These are phyloP conservation scores for Oegoconia quadripuncta DNA, from an alignment of 2,888 invertebrate species.

Conservation along the genomic window DNA sequence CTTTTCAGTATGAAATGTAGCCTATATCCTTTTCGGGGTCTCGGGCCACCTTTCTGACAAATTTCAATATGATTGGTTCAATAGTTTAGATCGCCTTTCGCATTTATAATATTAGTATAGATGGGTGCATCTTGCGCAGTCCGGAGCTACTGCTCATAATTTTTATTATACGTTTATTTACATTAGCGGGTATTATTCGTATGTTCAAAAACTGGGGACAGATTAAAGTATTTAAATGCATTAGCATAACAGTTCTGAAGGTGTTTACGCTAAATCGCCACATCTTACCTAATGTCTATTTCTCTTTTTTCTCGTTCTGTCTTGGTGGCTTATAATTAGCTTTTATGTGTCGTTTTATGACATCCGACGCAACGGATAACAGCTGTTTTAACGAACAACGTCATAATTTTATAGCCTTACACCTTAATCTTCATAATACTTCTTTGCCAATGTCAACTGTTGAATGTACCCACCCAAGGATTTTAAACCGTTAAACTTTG, in stretches of 20 bases:
- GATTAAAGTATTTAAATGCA: not conserved
- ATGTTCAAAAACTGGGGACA: no score
- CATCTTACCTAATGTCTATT: slow-evolving; percentile 23
- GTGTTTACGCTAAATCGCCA: slow-evolving; percentile 29
- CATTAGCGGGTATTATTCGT: no score
- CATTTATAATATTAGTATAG: no score
- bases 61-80: no score
- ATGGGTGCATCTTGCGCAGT: no score
- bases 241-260: not conserved
- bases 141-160: no score
- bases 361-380: slow-evolving; percentile 56
- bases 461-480: slow-evolving; percentile 1
- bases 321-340: slow-evolving; percentile 59
- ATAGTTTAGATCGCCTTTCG: no score
- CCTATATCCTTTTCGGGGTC: no score
- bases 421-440: slow-evolving; percentile 33
- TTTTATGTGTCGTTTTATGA: slow-evolving; percentile 65
- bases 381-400: slow-evolving; percentile 52
- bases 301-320: slow-evolving; percentile 20
- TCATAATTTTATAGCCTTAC: slow-evolving; percentile 49
- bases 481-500: no score
- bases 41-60: no score
- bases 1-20: no score
- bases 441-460: slow-evolving; percentile 22
- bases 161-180: no score